These are phyloP conservation scores for Acridotheres tristis DNA, from an alignment of 2,797 vertebrate species.

Conservation along the genomic window DNA sequence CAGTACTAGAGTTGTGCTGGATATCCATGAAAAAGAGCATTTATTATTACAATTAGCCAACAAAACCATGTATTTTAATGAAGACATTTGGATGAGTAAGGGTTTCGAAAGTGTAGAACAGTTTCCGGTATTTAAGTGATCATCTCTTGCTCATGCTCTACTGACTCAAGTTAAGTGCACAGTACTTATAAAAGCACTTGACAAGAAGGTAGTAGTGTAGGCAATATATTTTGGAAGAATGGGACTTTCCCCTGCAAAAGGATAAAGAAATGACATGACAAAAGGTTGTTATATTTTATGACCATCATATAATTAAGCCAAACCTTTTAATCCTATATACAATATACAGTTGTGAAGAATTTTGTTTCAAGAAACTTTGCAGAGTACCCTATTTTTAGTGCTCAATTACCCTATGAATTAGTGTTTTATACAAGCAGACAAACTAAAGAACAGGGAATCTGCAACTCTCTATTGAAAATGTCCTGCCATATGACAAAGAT, in stretches of 20 bases:
- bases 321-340: background rate
- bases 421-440: background rate
- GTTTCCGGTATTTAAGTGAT: background rate
- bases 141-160: background rate
- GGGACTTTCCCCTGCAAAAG: background rate
- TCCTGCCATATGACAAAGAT: background rate
- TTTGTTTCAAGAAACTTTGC: background rate
- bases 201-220: background rate
- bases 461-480: background rate
- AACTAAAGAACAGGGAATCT: background rate
- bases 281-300: background rate
- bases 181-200: background rate
- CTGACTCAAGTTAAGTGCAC: background rate
- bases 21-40: background rate
- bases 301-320: background rate
- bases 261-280: background rate
- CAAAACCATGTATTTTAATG: background rate
- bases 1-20: background rate
- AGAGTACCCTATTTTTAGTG: background rate
- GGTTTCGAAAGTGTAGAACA: background rate
- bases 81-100: background rate
- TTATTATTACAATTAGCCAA: background rate
- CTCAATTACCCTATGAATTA: background rate
- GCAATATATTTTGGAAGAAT: background rate
- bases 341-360: background rate